Evolutionary conservation across 1,140 invertebrate genomes (phyloP).

Genomic region (Camponotus vicinus): DNA sequence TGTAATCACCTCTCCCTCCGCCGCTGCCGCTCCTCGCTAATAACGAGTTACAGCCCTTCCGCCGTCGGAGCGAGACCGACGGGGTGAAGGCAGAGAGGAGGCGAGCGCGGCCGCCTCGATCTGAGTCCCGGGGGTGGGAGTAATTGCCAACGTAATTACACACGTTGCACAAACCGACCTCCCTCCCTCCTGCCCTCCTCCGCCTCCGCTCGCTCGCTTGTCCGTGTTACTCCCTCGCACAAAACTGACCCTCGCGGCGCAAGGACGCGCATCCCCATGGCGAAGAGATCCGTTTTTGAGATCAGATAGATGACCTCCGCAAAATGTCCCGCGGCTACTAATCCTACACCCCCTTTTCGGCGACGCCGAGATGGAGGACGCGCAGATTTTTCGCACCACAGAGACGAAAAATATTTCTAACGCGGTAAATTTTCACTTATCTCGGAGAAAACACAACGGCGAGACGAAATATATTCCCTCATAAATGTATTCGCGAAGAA

Average conservation of each 20-base stretch:
- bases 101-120: conserved; percentile 45
- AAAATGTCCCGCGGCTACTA: conserved; percentile 70
- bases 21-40: conserved; percentile 78
- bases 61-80: conserved; percentile 66
- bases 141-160: conserved; percentile 85
- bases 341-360: conserved; percentile 27
- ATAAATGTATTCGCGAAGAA: conserved; percentile 1
- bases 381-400: conserved; percentile 38
- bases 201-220: conserved; percentile 6
- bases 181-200: conserved; percentile 50
- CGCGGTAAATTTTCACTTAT: conserved; percentile 62
- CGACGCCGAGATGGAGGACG: background rate
- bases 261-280: conserved; percentile 68
- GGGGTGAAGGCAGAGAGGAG: conserved; percentile 52
- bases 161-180: conserved; percentile 79
- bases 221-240: conserved; percentile 6
- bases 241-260: conserved; percentile 59
- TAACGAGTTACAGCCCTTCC: conserved; percentile 84
- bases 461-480: conserved; percentile 18
- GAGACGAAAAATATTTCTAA: conserved; percentile 38
- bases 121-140: conserved; percentile 74
- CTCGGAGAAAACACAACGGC: conserved; percentile 46
- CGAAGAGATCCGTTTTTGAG: conserved; percentile 73
- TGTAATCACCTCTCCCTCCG: conserved; percentile 80
- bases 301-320: conserved; percentile 75